Conservation (phyloP, 2,888 invertebrate species). For the Pyrgus malvae region DNA sequence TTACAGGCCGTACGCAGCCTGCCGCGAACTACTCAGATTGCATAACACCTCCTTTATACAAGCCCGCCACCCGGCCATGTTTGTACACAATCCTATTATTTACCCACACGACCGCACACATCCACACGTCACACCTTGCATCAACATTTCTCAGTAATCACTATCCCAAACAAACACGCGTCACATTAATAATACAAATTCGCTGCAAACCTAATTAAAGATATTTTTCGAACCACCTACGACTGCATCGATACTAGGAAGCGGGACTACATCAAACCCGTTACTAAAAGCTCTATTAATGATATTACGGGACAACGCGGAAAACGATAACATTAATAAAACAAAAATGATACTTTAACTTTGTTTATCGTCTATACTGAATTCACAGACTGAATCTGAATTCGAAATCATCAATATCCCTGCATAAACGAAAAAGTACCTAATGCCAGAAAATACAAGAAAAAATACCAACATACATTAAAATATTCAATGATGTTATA, state of each 20-base stretch:
- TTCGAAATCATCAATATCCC: too few species aligned
- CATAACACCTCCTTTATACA: constrained; percentile 58
- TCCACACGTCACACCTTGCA: constrained; percentile 2
- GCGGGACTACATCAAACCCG: neutral
- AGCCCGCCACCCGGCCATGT: constrained; percentile 49
- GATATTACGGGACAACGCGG: neutral
- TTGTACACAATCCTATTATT: constrained; percentile 64
- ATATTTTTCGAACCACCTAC: constrained; percentile 7
- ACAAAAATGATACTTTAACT: too few species aligned
- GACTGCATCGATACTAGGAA: too few species aligned
- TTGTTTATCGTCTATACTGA: too few species aligned
- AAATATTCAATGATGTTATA: too few species aligned
- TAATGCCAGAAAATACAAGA: too few species aligned
- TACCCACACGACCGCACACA: constrained; percentile 49
- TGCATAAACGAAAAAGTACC: too few species aligned
- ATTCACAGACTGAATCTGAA: neutral
- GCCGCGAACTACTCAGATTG: constrained; percentile 56
- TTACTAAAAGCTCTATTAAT: neutral
- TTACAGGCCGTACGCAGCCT: constrained; percentile 52
- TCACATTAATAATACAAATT: constrained; percentile 8
- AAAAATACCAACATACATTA: too few species aligned
- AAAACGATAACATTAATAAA: too few species aligned
- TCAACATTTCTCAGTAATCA: constrained; percentile 22
- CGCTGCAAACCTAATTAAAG: constrained; percentile 15
- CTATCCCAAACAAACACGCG: constrained; percentile 4